Evolutionary conservation across 2,888 invertebrate species (phyloP).

Genomic region (Aphodius granarius): DNA sequence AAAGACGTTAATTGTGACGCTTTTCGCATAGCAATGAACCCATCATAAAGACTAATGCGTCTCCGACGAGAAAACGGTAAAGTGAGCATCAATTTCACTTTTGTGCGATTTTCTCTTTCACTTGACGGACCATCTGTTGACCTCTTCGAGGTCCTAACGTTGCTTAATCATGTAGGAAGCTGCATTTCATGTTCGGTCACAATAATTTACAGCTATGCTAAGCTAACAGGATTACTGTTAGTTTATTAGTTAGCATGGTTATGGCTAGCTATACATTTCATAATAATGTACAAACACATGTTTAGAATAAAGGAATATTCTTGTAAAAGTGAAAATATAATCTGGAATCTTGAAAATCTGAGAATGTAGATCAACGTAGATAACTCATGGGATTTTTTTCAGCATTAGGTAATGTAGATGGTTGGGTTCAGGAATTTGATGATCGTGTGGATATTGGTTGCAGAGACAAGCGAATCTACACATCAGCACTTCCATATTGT

Average conservation of each 20-base stretch:
- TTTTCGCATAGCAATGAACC: no score
- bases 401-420: no score
- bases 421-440: slow-evolving; percentile 22
- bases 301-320: no score
- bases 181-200: not conserved
- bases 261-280: no score
- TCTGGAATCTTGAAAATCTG: no score
- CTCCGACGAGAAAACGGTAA: not conserved
- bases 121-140: not conserved
- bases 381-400: no score
- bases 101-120: not conserved
- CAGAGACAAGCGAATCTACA: slow-evolving; percentile 8
- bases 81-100: not conserved
- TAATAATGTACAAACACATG: no score
- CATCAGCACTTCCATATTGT: slow-evolving; percentile 16
- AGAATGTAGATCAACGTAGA: no score
- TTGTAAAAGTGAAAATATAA: no score
- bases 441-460: slow-evolving; percentile 28
- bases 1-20: not conserved
- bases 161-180: not conserved
- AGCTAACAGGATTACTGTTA: no score
- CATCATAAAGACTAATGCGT: not conserved
- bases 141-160: not conserved
- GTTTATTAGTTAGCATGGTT: no score
- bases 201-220: not conserved